Percentiles rank a stretch among this genome's conserved stretches.
These are phyloP conservation scores for Drosophila kepulauana DNA, from an alignment of 1,140 invertebrate species.

Conservation along the genomic window DNA sequence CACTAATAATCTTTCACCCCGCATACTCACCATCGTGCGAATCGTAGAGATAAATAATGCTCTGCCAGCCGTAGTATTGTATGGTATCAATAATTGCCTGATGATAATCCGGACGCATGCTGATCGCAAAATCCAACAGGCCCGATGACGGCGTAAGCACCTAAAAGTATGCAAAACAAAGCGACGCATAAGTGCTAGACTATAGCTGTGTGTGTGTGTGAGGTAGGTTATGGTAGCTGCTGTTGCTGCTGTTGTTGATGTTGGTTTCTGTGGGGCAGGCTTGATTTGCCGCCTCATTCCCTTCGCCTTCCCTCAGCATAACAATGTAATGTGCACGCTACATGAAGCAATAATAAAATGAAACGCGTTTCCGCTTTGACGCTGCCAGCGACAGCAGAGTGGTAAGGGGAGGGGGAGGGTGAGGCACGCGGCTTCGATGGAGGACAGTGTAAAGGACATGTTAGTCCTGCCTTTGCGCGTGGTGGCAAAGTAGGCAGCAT, in stretches of 20 bases:
- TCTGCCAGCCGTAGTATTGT: conserved; percentile 95
- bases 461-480: conserved; percentile 48
- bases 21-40: conserved; percentile 95
- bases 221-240: background rate
- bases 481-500: conserved; percentile 30
- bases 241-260: background rate
- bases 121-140: conserved; percentile 94
- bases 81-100: conserved; percentile 97
- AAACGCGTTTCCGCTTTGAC: conserved; percentile 77
- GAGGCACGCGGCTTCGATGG: background rate
- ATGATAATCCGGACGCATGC: conserved; percentile 97
- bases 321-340: conserved; percentile 82
- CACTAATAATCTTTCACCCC: conserved; percentile 7
- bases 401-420: background rate
- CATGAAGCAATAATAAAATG: conserved; percentile 84
- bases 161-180: conserved; percentile 85
- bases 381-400: conserved; percentile 35
- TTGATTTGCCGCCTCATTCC: background rate
- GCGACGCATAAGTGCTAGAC: conserved; percentile 35
- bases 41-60: conserved; percentile 97
- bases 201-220: conserved; percentile 1
- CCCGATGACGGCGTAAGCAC: conserved; percentile 93
- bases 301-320: conserved; percentile 26
- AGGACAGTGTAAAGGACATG: conserved; percentile 43
- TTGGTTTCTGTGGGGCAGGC: conserved; percentile 1